These are phyloP conservation scores for Poecilia picta DNA, from an alignment of 2,797 vertebrate species.

Conservation along the genomic window DNA sequence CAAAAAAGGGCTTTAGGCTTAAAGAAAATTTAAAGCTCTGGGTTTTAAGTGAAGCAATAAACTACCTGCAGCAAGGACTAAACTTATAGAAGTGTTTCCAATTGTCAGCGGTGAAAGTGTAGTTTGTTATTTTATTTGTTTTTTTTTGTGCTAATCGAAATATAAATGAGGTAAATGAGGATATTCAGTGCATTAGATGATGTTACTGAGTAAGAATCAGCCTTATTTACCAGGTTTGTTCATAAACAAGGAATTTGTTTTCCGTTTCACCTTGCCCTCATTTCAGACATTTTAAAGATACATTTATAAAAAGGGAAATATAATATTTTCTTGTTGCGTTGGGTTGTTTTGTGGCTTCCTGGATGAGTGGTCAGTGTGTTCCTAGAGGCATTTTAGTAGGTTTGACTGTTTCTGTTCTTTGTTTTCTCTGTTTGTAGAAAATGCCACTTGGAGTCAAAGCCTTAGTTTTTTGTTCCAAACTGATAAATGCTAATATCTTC, in stretches of 20 bases:
- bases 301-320: neutral
- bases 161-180: neutral
- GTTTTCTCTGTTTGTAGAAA: neutral
- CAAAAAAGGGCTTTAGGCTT: conserved; percentile 19
- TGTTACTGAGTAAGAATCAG: neutral
- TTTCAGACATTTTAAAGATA: neutral
- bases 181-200: neutral
- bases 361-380: neutral
- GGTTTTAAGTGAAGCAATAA: neutral
- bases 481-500: neutral
- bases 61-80: conserved; percentile 16
- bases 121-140: neutral
- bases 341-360: neutral
- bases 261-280: neutral
- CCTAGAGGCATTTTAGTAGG: neutral
- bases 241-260: neutral
- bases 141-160: neutral
- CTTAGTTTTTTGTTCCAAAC: neutral
- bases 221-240: neutral
- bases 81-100: neutral
- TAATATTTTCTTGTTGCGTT: no score
- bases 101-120: conserved; percentile 10
- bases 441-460: neutral
- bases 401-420: neutral
- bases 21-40: conserved; percentile 35